Percentiles rank a stretch among this genome's conserved stretches.
These are phyloP conservation scores for Serilophus lunatus DNA, from an alignment of 2,113 vertebrate species.

Conservation along the genomic window DNA sequence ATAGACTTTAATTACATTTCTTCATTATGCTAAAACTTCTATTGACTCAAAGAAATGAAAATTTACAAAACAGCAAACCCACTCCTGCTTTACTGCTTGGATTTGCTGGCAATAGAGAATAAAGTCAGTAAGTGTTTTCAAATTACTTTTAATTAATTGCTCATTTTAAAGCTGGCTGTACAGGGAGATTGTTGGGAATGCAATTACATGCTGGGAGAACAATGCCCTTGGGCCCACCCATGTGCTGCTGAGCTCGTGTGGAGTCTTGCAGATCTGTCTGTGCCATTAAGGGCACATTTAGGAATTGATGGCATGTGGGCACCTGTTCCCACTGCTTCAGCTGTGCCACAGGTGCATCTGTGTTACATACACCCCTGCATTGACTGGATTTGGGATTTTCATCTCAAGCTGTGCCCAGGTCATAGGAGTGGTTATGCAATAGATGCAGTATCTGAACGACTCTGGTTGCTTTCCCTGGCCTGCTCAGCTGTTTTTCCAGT, in stretches of 20 bases:
- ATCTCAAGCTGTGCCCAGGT: neutral
- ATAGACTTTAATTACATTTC: neutral
- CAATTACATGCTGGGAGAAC: slow-evolving; percentile 46
- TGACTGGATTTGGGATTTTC: fast-evolving
- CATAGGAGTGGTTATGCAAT: neutral
- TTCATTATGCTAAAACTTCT: neutral
- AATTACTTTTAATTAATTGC: slow-evolving; percentile 62
- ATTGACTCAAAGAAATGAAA: neutral
- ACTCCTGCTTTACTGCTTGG: neutral
- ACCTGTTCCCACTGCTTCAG: slow-evolving; percentile 23
- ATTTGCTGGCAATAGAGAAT: neutral
- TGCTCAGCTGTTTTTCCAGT: neutral
- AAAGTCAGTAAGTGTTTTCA: slow-evolving; percentile 18
- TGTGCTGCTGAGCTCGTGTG: slow-evolving; percentile 4
- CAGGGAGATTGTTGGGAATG: slow-evolving; percentile 36
- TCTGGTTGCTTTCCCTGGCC: neutral
- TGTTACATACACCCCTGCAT: neutral
- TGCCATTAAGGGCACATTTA: neutral
- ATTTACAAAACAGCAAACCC: neutral
- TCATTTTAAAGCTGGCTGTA: slow-evolving; percentile 14
- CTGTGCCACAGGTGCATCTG: slow-evolving; percentile 40
- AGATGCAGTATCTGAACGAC: neutral
- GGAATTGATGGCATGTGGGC: slow-evolving; percentile 23
- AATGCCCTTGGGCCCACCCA: slow-evolving; percentile 38
- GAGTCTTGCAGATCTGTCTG: neutral